Evolutionary conservation across 2,797 vertebrate genomes (phyloP).

Genomic region (Acropternis orthonyx): DNA sequence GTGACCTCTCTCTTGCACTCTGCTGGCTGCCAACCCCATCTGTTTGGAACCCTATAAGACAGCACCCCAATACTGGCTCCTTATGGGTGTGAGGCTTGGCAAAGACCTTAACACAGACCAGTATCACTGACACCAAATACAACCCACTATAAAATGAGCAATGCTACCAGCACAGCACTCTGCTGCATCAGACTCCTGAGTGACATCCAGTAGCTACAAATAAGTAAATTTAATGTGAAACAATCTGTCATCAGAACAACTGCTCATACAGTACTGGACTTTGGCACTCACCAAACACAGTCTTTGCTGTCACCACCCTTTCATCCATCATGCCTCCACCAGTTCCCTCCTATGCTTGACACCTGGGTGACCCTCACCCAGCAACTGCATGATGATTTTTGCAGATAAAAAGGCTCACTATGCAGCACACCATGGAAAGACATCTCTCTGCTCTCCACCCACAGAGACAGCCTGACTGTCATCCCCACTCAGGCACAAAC

Average conservation of each 20-base stretch:
- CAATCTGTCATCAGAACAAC: rapidly evolving
- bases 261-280: background rate
- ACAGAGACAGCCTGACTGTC: rapidly evolving
- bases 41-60: background rate
- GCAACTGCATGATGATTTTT: rapidly evolving
- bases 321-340: background rate
- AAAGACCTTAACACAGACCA: background rate
- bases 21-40: background rate
- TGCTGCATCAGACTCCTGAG: background rate
- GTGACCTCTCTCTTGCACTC: background rate
- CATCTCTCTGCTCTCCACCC: background rate
- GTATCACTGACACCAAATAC: background rate
- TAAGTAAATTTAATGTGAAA: background rate
- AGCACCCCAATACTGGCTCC: background rate
- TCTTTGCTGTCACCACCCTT: background rate
- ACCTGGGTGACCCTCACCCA: background rate
- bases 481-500: rapidly evolving
- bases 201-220: background rate
- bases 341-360: background rate
- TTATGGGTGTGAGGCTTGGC: background rate
- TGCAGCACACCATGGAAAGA: rapidly evolving
- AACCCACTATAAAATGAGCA: rapidly evolving
- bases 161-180: background rate
- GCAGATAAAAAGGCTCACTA: rapidly evolving
- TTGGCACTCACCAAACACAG: background rate